Evolutionary conservation across 2,888 invertebrate species (phyloP), one percentile per base, ranked within the genome.

Genomic region (Gryllus longicercus): DNA sequence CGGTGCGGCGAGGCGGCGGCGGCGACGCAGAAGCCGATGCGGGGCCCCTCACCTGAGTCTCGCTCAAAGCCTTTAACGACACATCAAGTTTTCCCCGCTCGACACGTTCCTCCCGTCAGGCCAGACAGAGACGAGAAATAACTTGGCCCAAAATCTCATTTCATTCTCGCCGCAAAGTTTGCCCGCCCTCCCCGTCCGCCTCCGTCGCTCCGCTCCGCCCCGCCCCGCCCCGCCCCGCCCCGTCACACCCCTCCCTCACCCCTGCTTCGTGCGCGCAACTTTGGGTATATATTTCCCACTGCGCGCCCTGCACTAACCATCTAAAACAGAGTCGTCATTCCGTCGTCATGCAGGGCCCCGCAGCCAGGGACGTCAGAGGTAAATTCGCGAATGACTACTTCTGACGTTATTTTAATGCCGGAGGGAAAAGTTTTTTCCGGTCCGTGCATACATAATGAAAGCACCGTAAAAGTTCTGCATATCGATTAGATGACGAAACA

Each of bases 401-500:
- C 63, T 63, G 63, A 63, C n/a, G 14, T 63, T 63, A 63, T 63
- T 63, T 63, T 63, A 63, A 63, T 63, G 63, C 63, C 16, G 63
- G 16, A 18, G 63, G n/a, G n/a, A n/a, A 63, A 63, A 14, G n/a
- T 63, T 63, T 63, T 63, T 63, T 63, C n/a, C 63, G 63, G 16
- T 63, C 63, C 16, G 63, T 63, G 63, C 63, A 63, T 63, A 63
- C 63, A 63, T 63, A 63, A 63, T 63, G 63, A 63, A 63, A 63
- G 63, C n/a, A 63, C 63, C 63, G 63, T 63, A 63, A 63, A 63
- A 63, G 63, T 63, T 63, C 63, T n/a, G 63, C 63, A 63, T 63
- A 63, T 63, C 63, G 63, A 63, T 63, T 63, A 63, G 63, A 63
- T n/a, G 63, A 63, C 63, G 63, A 63, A 63, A 63, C 63, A 63